Conservation (phyloP, 2,797 vertebrate species). For the Petrocephalus sullivani region DNA sequence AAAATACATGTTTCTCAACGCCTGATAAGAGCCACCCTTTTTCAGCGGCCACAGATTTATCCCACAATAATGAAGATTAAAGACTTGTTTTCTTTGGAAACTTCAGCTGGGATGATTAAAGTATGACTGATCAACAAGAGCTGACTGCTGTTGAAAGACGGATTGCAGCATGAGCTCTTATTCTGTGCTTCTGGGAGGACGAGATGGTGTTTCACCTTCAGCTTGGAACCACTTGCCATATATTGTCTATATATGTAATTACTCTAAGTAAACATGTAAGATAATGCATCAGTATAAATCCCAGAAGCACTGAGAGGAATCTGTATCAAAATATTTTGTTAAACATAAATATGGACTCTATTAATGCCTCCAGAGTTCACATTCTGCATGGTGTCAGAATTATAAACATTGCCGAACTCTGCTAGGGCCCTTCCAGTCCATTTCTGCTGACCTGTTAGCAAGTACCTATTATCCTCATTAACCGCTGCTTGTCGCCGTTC, state of each 20-base stretch:
- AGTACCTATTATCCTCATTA: neutral
- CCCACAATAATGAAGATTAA: constrained; percentile 18
- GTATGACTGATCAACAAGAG: neutral
- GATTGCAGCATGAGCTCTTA: constrained; percentile 4
- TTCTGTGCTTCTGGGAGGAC: neutral
- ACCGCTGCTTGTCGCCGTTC: constrained; percentile 13
- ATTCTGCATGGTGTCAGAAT: neutral
- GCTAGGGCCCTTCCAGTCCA: neutral
- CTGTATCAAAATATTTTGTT: neutral
- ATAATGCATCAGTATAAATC: neutral
- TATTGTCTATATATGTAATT: neutral
- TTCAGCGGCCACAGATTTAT: neutral
- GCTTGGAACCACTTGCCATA: neutral
- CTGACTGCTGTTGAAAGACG: constrained; percentile 18
- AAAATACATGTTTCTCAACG: neutral
- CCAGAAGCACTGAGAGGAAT: neutral
- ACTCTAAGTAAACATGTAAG: neutral
- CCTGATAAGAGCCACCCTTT: constrained; percentile 14
- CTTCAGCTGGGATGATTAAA: constrained; percentile 17
- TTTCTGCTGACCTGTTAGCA: neutral
- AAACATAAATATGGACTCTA: neutral
- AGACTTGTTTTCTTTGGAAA: constrained; percentile 13
- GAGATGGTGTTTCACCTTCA: neutral
- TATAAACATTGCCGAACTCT: neutral
- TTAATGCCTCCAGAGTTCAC: neutral